These are phyloP conservation scores for Scaptodrosophila latifasciaeformis DNA, from an alignment of 2,888 invertebrate genomes.

Conservation along the genomic window DNA sequence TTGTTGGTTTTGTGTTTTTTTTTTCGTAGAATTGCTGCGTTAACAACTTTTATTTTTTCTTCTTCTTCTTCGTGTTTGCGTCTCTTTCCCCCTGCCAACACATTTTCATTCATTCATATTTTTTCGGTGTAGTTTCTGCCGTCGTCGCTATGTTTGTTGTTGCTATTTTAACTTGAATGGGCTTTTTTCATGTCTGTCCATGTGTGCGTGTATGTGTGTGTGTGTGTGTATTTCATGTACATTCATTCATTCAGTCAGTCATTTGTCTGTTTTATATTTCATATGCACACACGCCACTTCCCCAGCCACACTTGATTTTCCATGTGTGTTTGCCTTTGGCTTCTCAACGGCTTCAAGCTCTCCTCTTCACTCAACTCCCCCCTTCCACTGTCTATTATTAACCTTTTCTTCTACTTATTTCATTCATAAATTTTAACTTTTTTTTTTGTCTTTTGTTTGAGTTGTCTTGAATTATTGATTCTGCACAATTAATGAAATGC, in stretches of 20 bases:
- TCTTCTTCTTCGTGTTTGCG: conserved; percentile 22
- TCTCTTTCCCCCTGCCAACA: no score
- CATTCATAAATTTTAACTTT: conserved; percentile 52
- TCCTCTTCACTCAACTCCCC: no score
- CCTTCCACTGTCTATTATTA: conserved; percentile 10
- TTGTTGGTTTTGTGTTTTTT: conserved; percentile 10
- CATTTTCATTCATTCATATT: conserved; percentile 62
- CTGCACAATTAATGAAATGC: no score
- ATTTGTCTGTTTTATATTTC: conserved; percentile 44
- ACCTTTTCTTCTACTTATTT: conserved; percentile 41
- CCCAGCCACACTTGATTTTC: no score
- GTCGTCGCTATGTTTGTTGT: conserved; percentile 16
- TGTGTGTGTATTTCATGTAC: conserved; percentile 9
- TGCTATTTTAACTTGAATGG: background rate
- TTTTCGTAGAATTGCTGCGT: conserved; percentile 68
- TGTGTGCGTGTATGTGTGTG: conserved; percentile 2
- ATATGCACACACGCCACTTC: conserved; percentile 38
- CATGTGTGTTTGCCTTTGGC: no score
- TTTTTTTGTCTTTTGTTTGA: conserved; percentile 1
- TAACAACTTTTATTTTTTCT: conserved; percentile 53
- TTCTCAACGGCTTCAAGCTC: no score
- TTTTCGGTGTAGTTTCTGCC: background rate
- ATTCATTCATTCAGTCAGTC: no score
- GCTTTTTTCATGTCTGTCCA: conserved; percentile 5
- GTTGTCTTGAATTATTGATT: no score